These are phyloP conservation scores for Fulmarus glacialis DNA, from an alignment of 2,113 vertebrate genomes.

Conservation along the genomic window DNA sequence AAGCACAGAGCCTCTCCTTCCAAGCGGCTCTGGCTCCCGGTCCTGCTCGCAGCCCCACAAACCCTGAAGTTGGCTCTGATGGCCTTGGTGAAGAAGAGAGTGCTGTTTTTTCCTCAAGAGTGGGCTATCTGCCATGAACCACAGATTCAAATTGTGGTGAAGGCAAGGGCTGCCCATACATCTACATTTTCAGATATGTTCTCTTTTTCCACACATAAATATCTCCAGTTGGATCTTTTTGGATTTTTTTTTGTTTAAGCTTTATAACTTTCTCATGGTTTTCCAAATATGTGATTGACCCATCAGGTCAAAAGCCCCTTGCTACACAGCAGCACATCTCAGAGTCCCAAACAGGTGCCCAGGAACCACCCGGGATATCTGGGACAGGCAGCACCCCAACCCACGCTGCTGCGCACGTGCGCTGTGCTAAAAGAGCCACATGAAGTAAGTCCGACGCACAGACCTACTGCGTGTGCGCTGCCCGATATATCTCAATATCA, in stretches of 20 bases:
- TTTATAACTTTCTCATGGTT: background rate
- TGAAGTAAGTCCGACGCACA: background rate
- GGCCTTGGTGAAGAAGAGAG: background rate
- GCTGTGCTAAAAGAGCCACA: background rate
- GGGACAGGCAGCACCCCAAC: background rate
- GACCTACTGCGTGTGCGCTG: background rate
- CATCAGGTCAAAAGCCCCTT: background rate
- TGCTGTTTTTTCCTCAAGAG: background rate
- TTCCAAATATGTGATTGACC: background rate
- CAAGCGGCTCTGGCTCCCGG: background rate
- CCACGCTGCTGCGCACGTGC: background rate
- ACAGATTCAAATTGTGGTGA: background rate
- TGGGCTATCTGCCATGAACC: conserved; percentile 13
- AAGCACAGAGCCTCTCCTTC: background rate
- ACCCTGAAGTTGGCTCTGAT: background rate
- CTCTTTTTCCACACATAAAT: conserved; percentile 1
- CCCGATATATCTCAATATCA: background rate
- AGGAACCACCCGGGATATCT: background rate
- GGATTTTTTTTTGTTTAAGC: background rate
- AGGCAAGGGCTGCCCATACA: background rate
- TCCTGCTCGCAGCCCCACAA: background rate
- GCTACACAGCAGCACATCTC: background rate
- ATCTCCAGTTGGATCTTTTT: background rate
- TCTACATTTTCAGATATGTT: conserved; percentile 9
- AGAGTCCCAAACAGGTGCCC: background rate